Evolutionary conservation across 1,140 invertebrate genomes (phyloP).

Genomic region (Pinna nobilis): DNA sequence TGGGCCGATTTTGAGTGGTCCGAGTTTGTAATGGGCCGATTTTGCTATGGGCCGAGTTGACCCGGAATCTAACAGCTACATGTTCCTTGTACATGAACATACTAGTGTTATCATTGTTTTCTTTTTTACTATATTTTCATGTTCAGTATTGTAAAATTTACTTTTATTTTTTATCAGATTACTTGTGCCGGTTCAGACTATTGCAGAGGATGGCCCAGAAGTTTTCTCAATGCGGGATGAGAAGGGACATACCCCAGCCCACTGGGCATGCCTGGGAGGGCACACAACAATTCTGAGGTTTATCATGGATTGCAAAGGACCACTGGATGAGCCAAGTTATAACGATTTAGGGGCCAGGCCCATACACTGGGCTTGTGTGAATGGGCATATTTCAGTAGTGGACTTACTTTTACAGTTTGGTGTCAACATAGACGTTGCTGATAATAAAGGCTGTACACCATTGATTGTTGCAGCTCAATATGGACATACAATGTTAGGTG

Average conservation of each 20-base stretch:
- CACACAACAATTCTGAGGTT: slow-evolving; percentile 78
- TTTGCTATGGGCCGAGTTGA: not conserved
- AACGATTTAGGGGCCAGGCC: slow-evolving; percentile 91
- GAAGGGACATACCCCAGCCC: slow-evolving; percentile 93
- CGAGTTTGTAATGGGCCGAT: too few species aligned
- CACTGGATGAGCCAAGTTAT: slow-evolving; percentile 88
- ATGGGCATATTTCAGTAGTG: slow-evolving; percentile 87
- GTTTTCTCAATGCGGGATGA: slow-evolving; percentile 81
- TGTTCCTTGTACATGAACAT: not conserved
- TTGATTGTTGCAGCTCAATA: slow-evolving; percentile 95
- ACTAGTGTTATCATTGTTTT: slow-evolving; percentile 8
- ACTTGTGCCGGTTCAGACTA: slow-evolving; percentile 69
- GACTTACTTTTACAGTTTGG: slow-evolving; percentile 87
- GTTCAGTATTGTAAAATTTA: not conserved
- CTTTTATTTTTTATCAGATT: slow-evolving; percentile 58
- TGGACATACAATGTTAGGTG: slow-evolving; percentile 90
- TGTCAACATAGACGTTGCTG: slow-evolving; percentile 91
- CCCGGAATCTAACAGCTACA: too few species aligned
- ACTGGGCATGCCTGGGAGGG: slow-evolving; percentile 93
- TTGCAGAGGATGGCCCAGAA: slow-evolving; percentile 66
- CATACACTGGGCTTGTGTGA: slow-evolving; percentile 93
- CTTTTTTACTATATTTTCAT: not conserved
- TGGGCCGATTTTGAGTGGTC: too few species aligned
- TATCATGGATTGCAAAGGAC: slow-evolving; percentile 87
- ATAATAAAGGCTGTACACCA: slow-evolving; percentile 93